Conservation (phyloP, 1,140 invertebrate genomes). For the Hylaeus anthracinus region DNA sequence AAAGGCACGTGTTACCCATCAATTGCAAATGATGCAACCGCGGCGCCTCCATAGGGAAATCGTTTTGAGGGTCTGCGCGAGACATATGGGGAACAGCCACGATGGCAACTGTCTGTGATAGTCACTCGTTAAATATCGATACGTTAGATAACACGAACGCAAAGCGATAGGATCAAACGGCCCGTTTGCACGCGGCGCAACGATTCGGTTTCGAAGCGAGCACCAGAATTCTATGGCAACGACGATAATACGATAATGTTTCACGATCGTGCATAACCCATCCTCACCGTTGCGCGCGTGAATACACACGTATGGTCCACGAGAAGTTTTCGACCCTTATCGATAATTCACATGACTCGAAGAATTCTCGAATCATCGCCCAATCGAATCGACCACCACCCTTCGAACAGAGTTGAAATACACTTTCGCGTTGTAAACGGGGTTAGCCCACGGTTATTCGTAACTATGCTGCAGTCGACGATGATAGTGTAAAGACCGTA, state of each 20-base stretch:
- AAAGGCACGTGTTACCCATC: no score
- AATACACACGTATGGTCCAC: no score
- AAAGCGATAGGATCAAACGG: conserved; percentile 26
- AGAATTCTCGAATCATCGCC: background rate
- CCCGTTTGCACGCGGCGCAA: background rate
- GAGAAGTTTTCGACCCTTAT: background rate
- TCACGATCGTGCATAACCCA: background rate
- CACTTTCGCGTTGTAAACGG: no score
- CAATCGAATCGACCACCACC: no score
- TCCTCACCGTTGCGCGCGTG: no score
- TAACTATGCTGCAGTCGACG: no score
- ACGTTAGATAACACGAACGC: conserved; percentile 46
- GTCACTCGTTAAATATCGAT: conserved; percentile 55
- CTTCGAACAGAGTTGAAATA: no score
- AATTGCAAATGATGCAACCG: no score
- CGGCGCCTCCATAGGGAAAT: background rate
- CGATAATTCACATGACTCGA: background rate
- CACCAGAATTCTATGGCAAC: conserved; percentile 46
- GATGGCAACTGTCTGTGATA: conserved; percentile 13
- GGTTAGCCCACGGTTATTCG: no score
- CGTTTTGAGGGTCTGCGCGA: background rate
- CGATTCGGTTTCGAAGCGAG: conserved; percentile 8
- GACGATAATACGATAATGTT: conserved; percentile 52
- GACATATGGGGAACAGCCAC: background rate
- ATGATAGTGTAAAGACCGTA: no score